These are phyloP conservation scores for Rhingia rostrata DNA, from an alignment of 2,888 invertebrate species.

Conservation along the genomic window DNA sequence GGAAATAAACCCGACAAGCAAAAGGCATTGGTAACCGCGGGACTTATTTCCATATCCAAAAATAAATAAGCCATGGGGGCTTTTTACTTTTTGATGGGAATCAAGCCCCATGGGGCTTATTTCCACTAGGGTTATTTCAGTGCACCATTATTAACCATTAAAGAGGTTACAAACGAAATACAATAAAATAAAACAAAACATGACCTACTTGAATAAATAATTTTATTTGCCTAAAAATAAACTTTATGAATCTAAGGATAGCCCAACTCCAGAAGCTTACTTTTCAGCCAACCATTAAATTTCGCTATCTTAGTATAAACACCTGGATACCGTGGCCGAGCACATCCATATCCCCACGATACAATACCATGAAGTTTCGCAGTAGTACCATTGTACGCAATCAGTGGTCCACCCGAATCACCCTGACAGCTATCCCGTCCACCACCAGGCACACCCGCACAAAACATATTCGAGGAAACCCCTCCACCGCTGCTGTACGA, in stretches of 20 bases:
- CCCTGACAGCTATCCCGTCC: conserved; percentile 75
- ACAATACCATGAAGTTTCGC: conserved; percentile 77
- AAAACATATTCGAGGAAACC: conserved; percentile 78
- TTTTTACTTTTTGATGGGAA: too few species aligned
- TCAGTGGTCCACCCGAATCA: conserved; percentile 80
- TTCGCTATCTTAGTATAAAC: conserved; percentile 77
- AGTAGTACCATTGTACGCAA: conserved; percentile 70
- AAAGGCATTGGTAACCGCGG: too few species aligned
- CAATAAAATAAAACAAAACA: too few species aligned
- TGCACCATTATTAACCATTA: too few species aligned
- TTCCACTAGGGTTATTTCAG: too few species aligned
- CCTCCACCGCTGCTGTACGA: background rate
- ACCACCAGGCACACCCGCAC: conserved; percentile 79
- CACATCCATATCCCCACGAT: conserved; percentile 79
- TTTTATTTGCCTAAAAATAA: background rate
- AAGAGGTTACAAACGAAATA: too few species aligned
- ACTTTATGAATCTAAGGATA: background rate
- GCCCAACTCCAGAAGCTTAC: background rate
- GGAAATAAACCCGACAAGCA: too few species aligned
- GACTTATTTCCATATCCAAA: too few species aligned
- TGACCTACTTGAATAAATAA: too few species aligned
- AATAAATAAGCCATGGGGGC: too few species aligned
- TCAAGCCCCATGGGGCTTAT: too few species aligned
- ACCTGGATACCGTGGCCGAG: conserved; percentile 77
- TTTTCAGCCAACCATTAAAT: conserved; percentile 2